Conservation (phyloP, 1,140 invertebrate genomes). For the Lysiphlebus fabarum region DNA sequence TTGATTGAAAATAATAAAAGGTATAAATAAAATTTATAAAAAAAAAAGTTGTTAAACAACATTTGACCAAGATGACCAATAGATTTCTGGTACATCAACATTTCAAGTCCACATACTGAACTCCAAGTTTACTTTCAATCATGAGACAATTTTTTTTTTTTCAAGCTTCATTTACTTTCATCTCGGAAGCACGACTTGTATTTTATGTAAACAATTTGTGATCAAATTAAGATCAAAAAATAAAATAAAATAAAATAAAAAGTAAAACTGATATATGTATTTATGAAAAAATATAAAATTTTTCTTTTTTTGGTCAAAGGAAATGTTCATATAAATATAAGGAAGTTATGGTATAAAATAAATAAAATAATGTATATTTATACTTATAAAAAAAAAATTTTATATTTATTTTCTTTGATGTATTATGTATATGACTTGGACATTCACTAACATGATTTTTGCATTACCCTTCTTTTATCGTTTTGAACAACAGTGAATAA, state of each 20-base stretch:
- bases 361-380: too few species aligned
- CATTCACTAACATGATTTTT: constrained; percentile 19
- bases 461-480: constrained; percentile 26
- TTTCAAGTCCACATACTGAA: too few species aligned
- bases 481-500: constrained; percentile 10
- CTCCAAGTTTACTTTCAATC: constrained; percentile 5
- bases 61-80: constrained; percentile 21
- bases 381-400: too few species aligned
- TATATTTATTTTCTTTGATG: too few species aligned
- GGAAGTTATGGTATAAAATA: too few species aligned
- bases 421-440: too few species aligned
- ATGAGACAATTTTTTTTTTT: constrained; percentile 15
- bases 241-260: background rate
- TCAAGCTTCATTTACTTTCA: constrained; percentile 20
- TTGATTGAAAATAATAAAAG: too few species aligned
- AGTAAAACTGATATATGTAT: background rate
- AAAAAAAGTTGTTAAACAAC: constrained; percentile 19
- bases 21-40: too few species aligned
- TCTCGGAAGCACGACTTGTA: constrained; percentile 17
- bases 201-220: constrained; percentile 1
- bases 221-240: background rate
- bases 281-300: background rate
- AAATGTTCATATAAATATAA: too few species aligned
- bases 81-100: constrained; percentile 9
- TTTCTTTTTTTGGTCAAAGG: background rate